Evolutionary conservation across 1,140 invertebrate genomes (phyloP).

Genomic region (Temnothorax curvispinosus): DNA sequence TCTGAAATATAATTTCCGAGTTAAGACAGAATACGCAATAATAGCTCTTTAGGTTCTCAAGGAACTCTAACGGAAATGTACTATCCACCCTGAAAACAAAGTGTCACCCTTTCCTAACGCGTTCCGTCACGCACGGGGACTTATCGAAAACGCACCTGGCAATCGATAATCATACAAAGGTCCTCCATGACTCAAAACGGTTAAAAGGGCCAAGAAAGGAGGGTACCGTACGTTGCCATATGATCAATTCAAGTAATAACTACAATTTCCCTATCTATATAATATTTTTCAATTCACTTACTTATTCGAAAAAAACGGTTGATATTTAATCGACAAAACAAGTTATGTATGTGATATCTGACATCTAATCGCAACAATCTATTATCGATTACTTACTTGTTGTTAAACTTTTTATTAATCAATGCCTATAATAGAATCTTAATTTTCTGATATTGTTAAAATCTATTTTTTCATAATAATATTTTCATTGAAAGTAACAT

Average conservation of each 20-base stretch:
- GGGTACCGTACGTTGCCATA: conserved; percentile 1
- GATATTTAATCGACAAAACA: conserved; percentile 1
- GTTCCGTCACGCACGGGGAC: conserved; percentile 71
- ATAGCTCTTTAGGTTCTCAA: background rate
- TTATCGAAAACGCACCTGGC: conserved; percentile 79
- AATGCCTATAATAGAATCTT: background rate
- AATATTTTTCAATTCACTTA: conserved; percentile 2
- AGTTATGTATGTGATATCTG: conserved; percentile 52
- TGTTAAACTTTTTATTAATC: conserved; percentile 37
- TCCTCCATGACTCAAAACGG: conserved; percentile 58
- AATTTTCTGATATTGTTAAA: conserved; percentile 35
- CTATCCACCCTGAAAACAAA: conserved; percentile 65
- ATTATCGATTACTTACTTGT: background rate
- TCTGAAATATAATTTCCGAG: background rate
- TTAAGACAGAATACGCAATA: background rate
- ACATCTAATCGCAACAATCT: conserved; percentile 47
- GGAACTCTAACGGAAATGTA: conserved; percentile 19
- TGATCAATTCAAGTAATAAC: conserved; percentile 5
- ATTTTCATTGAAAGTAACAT: background rate
- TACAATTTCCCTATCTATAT: background rate
- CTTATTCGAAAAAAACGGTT: background rate
- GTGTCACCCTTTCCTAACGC: conserved; percentile 54
- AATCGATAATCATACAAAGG: conserved; percentile 77
- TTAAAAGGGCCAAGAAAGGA: conserved; percentile 42
- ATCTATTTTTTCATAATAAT: conserved; percentile 24